phyloP scores from a whole-genome alignment of 2,113 vertebrate genomes.

The Reinhardtius hippoglossoides region DNA sequence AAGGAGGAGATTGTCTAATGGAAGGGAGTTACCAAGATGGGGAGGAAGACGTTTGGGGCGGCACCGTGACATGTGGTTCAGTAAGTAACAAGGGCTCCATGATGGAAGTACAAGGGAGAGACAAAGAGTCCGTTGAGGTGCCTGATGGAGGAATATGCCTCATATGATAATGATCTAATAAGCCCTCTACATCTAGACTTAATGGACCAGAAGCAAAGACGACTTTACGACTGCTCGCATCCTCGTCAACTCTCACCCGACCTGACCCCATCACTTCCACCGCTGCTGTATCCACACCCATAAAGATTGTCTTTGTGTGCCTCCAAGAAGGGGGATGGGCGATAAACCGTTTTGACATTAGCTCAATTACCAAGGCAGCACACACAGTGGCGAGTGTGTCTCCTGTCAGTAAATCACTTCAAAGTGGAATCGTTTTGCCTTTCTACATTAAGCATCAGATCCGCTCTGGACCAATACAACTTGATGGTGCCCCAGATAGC shows the following conservation, averaged over 20 bases:
- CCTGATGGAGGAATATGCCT: conserved; percentile 10
- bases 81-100: conserved; percentile 31
- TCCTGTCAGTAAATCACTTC: conserved; percentile 65
- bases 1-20: conserved; percentile 41
- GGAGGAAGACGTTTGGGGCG: background rate
- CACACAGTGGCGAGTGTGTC: conserved; percentile 43
- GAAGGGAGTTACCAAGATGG: conserved; percentile 32
- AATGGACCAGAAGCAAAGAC: conserved; percentile 60
- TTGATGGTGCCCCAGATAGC: conserved; percentile 63
- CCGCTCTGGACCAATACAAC: conserved; percentile 47
- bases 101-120: conserved; percentile 31
- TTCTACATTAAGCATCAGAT: conserved; percentile 54
- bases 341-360: conserved; percentile 68
- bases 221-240: conserved; percentile 39
- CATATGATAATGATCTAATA: conserved; percentile 64
- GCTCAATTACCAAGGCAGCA: conserved; percentile 54
- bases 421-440: conserved; percentile 59
- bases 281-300: conserved; percentile 10
- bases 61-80: background rate
- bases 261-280: conserved; percentile 13
- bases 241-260: conserved; percentile 34
- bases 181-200: conserved; percentile 44
- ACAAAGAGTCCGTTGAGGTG: conserved; percentile 27
- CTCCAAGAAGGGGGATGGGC: conserved; percentile 37
- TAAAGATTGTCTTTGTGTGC: conserved; percentile 56